Percentiles rank a stretch among this genome's conserved stretches.
Conservation (phyloP, 2,113 vertebrate genomes). For the Columba livia region DNA sequence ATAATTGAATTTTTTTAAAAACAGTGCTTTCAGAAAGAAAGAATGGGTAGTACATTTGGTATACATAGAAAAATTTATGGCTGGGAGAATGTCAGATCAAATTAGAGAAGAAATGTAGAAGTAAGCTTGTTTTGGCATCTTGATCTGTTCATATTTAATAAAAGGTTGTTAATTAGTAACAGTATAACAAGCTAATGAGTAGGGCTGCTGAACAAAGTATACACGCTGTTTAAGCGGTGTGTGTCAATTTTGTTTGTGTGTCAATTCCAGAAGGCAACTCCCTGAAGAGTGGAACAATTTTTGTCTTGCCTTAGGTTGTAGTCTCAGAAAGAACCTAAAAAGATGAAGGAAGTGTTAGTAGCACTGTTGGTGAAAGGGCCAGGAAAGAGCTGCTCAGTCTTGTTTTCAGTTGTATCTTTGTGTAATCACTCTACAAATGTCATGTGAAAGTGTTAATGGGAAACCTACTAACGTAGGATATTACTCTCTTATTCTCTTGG, state of each 20-base stretch:
- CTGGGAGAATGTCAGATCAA: neutral
- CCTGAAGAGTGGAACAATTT: neutral
- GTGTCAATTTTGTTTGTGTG: neutral
- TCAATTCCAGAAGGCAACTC: neutral
- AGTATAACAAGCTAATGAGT: neutral
- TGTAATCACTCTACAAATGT: neutral
- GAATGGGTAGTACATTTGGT: neutral
- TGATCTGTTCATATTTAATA: neutral
- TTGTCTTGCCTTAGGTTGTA: neutral
- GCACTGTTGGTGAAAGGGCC: neutral
- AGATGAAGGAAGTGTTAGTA: neutral
- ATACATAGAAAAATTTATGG: neutral
- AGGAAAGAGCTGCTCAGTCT: neutral
- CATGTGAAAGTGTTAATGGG: neutral
- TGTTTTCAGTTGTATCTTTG: neutral
- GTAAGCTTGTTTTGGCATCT: neutral
- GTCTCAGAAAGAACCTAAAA: neutral
- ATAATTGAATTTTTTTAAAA: neutral
- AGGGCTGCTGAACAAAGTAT: neutral
- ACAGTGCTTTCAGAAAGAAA: neutral
- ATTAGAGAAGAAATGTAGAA: neutral
- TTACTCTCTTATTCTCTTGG: neutral
- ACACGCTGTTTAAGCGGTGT: neutral
- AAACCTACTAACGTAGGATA: neutral
- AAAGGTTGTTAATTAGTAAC: neutral